These are phyloP conservation scores for Heteromyza rotundicornis DNA, from an alignment of 2,888 invertebrate species.

Conservation along the genomic window DNA sequence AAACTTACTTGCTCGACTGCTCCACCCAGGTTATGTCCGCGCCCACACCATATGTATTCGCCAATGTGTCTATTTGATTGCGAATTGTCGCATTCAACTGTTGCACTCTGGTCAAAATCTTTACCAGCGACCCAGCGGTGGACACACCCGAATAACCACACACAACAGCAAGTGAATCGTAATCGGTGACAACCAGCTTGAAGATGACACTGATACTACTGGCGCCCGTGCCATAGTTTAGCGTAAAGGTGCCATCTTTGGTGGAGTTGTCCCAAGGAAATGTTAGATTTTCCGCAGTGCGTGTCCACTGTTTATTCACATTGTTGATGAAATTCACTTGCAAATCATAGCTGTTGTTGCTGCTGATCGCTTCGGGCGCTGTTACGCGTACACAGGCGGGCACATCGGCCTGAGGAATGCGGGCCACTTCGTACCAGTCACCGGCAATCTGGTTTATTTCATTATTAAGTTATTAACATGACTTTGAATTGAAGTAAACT, in stretches of 20 bases:
- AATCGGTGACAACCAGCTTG: constrained; percentile 32
- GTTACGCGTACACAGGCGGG: constrained; percentile 33
- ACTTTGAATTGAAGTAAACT: not conserved
- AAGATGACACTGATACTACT: constrained; percentile 27
- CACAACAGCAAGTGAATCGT: constrained; percentile 24
- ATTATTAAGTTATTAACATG: not conserved
- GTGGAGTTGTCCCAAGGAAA: constrained; percentile 39
- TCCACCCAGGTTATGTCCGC: not conserved
- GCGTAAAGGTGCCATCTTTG: constrained; percentile 32
- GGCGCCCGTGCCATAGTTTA: constrained; percentile 22
- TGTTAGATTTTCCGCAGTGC: constrained; percentile 26
- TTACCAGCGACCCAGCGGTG: not conserved
- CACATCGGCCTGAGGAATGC: constrained; percentile 29
- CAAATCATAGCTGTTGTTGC: constrained; percentile 20
- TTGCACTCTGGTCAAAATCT: not conserved
- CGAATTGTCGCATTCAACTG: not conserved
- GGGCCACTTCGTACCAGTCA: constrained; percentile 36
- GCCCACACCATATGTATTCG: not conserved
- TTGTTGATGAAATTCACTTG: constrained; percentile 38
- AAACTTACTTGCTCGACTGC: too few species aligned
- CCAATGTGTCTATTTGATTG: not conserved
- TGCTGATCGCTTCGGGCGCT: constrained; percentile 17
- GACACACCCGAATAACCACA: constrained; percentile 38
- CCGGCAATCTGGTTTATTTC: constrained; percentile 37
- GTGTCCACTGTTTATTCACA: constrained; percentile 23